Conservation (phyloP, 2,797 vertebrate species). For the Gymnoscopelus microlampas region DNA sequence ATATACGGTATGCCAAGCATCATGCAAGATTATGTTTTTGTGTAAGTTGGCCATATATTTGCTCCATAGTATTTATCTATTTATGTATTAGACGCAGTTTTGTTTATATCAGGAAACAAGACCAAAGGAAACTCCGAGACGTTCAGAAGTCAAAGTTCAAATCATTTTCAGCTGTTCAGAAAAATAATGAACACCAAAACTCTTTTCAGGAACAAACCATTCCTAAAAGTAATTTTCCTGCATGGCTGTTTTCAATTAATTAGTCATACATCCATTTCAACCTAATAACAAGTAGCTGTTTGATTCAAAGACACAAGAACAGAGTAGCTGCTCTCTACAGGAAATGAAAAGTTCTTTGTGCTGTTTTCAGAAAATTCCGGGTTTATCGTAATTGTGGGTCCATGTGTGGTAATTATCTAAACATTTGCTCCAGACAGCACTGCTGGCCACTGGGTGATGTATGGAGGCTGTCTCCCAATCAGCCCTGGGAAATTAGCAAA, state of each 20-base stretch:
- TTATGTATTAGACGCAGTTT: too few relatives aligned
- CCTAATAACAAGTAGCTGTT: conserved; percentile 3
- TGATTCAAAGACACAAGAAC: neutral
- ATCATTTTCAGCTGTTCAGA: conserved; percentile 9
- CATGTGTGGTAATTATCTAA: conserved; percentile 45
- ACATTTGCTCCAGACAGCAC: conserved; percentile 66
- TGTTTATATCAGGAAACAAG: too few relatives aligned
- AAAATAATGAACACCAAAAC: too few relatives aligned
- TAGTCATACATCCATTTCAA: conserved; percentile 5
- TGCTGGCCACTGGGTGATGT: conserved; percentile 52
- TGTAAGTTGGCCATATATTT: too few relatives aligned
- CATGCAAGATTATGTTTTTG: too few relatives aligned
- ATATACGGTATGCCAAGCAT: too few relatives aligned
- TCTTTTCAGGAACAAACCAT: too few relatives aligned
- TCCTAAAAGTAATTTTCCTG: neutral
- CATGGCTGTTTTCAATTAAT: neutral
- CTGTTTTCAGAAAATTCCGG: neutral
- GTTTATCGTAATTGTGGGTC: conserved; percentile 30
- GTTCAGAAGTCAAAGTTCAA: too few relatives aligned
- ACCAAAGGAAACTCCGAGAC: too few relatives aligned
- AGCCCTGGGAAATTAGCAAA: conserved; percentile 61
- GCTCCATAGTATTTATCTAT: too few relatives aligned
- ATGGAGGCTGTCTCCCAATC: conserved; percentile 63
- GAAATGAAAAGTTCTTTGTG: conserved; percentile 22
- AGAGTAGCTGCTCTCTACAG: neutral